A percentile compares a stretch with the other conserved stretches of the same genome.
Conservation (phyloP, 2,113 vertebrate species). For the Sterna hirundo region DNA sequence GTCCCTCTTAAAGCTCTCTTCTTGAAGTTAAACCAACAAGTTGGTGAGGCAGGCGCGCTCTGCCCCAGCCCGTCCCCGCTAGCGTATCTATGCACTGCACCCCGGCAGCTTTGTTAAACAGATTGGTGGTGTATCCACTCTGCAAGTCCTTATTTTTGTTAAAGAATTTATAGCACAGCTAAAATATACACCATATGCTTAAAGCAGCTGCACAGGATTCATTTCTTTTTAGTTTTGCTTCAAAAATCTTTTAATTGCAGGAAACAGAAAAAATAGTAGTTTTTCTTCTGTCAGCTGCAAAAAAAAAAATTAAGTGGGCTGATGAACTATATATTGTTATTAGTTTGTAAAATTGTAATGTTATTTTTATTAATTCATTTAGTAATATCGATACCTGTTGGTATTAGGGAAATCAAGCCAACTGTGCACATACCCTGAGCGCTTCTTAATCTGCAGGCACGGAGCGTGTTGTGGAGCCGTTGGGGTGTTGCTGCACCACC, state of each 20-base stretch:
- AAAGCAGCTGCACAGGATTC: conserved; percentile 1
- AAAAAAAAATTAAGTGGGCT: neutral
- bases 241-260: neutral
- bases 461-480: neutral
- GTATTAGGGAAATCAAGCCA: neutral
- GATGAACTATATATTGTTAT: neutral
- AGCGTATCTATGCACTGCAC: fast-evolving
- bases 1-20: neutral
- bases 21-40: neutral
- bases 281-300: neutral
- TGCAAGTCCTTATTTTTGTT: neutral
- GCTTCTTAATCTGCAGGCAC: neutral
- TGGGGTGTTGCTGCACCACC: neutral
- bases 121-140: neutral
- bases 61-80: neutral
- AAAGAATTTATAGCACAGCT: conserved; percentile 24
- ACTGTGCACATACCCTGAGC: neutral
- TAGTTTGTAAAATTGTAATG: neutral
- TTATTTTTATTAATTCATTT: neutral
- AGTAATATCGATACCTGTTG: neutral
- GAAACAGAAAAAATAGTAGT: neutral
- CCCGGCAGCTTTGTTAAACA: neutral
- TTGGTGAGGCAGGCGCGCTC: neutral
- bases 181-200: neutral
- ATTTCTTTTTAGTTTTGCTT: neutral